These are phyloP conservation scores for Pangasianodon gigas DNA, from an alignment of 2,113 vertebrate species.

Conservation along the genomic window DNA sequence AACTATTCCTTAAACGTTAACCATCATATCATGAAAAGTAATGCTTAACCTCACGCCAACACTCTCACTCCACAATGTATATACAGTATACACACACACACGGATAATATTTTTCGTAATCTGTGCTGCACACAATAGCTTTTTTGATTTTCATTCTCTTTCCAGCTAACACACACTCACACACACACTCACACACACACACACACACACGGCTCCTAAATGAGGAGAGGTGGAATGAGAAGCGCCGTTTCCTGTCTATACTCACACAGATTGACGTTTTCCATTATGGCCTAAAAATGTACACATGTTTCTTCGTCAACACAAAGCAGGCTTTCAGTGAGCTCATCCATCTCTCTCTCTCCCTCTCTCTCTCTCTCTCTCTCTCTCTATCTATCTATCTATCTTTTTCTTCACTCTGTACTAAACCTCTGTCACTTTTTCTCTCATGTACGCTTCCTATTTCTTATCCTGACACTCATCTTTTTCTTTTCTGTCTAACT, in stretches of 20 bases:
- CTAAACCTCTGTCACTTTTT: not conserved
- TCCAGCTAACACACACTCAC: not conserved
- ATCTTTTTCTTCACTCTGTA: not conserved
- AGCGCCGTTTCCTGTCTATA: constrained; percentile 61
- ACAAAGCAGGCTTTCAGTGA: constrained; percentile 49
- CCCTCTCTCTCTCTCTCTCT: constrained; percentile 42
- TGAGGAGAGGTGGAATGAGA: constrained; percentile 76
- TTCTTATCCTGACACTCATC: constrained; percentile 6
- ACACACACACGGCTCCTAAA: constrained; percentile 55
- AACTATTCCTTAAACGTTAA: not conserved
- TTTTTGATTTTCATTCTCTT: not conserved
- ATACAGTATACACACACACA: not conserved
- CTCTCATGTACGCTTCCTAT: not conserved
- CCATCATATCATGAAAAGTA: not conserved
- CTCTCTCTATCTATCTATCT: constrained; percentile 40
- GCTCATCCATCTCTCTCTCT: constrained; percentile 57
- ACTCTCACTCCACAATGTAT: not conserved
- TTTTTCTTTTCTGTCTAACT: constrained; percentile 26
- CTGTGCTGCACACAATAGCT: not conserved
- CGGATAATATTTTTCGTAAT: not conserved
- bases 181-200: constrained; percentile 1
- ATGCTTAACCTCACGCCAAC: not conserved
- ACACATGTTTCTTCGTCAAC: constrained; percentile 68
- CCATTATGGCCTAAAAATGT: constrained; percentile 79
- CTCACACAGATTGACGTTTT: constrained; percentile 78